phyloP scores from a whole-genome alignment of 2,797 vertebrate genomes.

The Poeciliopsis gracilis region DNA sequence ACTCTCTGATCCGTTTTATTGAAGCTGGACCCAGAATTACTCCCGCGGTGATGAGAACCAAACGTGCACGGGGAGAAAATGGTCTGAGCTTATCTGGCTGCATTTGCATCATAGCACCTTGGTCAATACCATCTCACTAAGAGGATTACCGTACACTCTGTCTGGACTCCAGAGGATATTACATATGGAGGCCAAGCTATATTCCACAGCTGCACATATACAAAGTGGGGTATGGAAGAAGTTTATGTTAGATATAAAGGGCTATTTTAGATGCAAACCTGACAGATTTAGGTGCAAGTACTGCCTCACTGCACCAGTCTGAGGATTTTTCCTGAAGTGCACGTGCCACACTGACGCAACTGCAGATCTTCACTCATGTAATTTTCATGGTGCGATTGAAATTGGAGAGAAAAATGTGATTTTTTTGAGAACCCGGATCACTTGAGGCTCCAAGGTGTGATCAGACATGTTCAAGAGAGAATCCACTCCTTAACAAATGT shows the following conservation, averaged over 20 bases:
- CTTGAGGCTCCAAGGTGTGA: not conserved
- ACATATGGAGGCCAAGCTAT: slow-evolving; percentile 14
- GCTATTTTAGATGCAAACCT: not conserved
- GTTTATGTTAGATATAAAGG: not conserved
- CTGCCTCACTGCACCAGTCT: not conserved
- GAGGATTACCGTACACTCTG: slow-evolving; percentile 55
- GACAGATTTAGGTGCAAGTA: not conserved
- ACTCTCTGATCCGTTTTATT: not conserved
- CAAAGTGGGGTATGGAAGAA: not conserved
- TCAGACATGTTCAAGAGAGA: not conserved
- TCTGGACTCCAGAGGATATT: slow-evolving; percentile 33
- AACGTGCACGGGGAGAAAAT: not conserved
- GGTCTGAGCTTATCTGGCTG: slow-evolving; percentile 43
- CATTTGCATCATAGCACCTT: slow-evolving; percentile 39
- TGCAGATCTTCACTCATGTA: slow-evolving; percentile 17
- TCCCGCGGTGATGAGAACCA: slow-evolving; percentile 1
- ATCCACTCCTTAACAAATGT: not conserved
- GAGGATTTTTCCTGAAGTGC: slow-evolving; percentile 4
- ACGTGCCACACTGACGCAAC: slow-evolving; percentile 29
- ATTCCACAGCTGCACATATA: not conserved
- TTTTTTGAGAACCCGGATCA: slow-evolving; percentile 21
- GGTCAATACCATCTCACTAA: slow-evolving; percentile 55
- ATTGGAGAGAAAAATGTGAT: not conserved
- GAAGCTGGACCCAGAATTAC: slow-evolving; percentile 15
- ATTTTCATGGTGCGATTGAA: slow-evolving; percentile 31